A percentile compares a stretch with the other conserved stretches of the same genome.
Evolutionary conservation across 2,113 vertebrate genomes (phyloP).

Genomic region (Pica pica): DNA sequence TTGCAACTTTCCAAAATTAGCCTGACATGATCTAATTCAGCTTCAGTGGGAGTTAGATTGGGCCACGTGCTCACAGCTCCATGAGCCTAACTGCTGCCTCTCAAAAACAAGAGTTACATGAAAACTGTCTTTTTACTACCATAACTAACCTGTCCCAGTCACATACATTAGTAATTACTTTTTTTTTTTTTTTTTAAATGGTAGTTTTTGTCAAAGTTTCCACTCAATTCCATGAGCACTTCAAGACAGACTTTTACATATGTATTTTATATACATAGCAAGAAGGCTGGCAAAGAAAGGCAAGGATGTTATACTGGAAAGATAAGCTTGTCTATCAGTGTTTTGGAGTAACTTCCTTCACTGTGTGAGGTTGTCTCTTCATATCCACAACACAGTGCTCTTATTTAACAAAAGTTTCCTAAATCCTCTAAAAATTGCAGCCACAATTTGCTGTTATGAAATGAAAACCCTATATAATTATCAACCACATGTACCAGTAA

Average conservation of each 20-base stretch:
- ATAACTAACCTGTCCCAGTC: not conserved
- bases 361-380: not conserved
- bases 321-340: not conserved
- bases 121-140: not conserved
- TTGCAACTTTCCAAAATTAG: not conserved
- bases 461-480: not conserved
- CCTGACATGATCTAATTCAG: not conserved
- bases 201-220: not conserved
- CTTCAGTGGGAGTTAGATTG: not conserved
- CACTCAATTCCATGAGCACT: not conserved
- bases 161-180: not conserved
- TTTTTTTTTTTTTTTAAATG: not conserved
- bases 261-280: not conserved
- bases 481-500: not conserved
- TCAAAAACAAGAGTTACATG: not conserved
- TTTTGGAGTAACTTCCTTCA: not conserved
- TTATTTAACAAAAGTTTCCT: not conserved
- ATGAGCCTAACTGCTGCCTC: not conserved
- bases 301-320: not conserved
- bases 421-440: not conserved
- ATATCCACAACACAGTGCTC: not conserved
- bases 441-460: not conserved
- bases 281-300: not conserved
- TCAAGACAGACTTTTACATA: not conserved
- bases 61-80: not conserved